Base-by-base conservation (phyloP, 2,797 vertebrate genomes). In the Enteromius thamalakanensis region DNA sequence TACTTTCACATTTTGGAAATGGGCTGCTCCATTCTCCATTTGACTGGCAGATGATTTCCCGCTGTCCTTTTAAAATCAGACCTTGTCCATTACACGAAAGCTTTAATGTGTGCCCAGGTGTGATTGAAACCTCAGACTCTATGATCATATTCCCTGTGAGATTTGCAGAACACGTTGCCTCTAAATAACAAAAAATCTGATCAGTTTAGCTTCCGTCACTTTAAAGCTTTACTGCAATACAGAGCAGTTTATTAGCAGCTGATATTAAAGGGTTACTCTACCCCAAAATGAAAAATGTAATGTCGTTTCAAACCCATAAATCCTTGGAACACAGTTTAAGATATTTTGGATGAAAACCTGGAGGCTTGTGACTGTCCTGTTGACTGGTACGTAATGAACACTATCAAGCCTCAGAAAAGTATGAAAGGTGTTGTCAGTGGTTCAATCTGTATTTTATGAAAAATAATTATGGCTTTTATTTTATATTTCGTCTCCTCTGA, bases 21-120 rank as follows among this genome's bases (percentile, higher is more conserved):
- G 72, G 8, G 2, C 3, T 7, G 23, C 75, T 77, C 76, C 58
- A 64, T 77, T 62, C 34, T 60, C 74, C 55, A 62, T 45, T 40
- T 62, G 26, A 6, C 40, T 64, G 58, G 19, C 76, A 78, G 11
- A 42, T 78, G 17, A 77, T 77, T 45, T 32, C 40, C 32, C 11
- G 3, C 11, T 12, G 23, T 34, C 76, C 26, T 78, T 34, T 42
- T 4, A 89, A 91, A 92, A 91, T 70, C 82, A 6, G 21, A 86
- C 90, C 29, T 15, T 87, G 23, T 76, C 68, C 85, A 85, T 69
- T 91, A 92, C 45, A 85, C 1, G 23, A 86, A 8, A 78, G 23
- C 32, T 78, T 65, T 67, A 65, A 34, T 1, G 10, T 78, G 60
- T 78, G 40, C 6, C 76, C 76, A 77, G 75, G 58, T 12, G 7